Percentiles rank a stretch among this genome's conserved stretches.
Conservation (phyloP, 2,797 vertebrate genomes). For the Pangasius sanitwongsei region DNA sequence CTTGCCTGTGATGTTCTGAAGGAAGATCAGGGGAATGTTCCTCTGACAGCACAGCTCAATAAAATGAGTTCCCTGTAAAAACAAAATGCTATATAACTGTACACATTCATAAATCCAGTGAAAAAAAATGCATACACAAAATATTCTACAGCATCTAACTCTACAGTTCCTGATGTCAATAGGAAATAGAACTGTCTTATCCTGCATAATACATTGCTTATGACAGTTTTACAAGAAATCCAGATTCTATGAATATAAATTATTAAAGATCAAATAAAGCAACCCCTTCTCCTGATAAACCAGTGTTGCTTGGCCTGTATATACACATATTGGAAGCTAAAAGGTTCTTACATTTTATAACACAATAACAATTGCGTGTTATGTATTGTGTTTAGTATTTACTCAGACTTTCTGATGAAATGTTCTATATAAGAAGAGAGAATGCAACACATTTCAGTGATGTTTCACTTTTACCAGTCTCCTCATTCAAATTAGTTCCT, state of each 20-base stretch:
- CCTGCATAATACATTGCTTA: background rate
- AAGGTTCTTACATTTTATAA: background rate
- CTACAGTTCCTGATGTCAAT: background rate
- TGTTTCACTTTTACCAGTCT: background rate
- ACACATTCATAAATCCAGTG: background rate
- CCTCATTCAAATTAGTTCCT: background rate
- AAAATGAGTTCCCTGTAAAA: slow-evolving; percentile 90
- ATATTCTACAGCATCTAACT: background rate
- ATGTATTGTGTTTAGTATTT: background rate
- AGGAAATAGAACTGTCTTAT: background rate
- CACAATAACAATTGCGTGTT: background rate
- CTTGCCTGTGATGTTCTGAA: slow-evolving; percentile 96
- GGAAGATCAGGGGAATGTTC: slow-evolving; percentile 93
- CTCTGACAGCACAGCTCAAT: slow-evolving; percentile 95
- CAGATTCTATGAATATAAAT: background rate
- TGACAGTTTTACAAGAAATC: background rate
- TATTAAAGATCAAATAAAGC: background rate
- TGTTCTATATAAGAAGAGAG: background rate
- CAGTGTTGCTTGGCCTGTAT: background rate
- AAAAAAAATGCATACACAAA: background rate
- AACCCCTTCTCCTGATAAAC: background rate
- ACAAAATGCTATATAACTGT: slow-evolving; percentile 12
- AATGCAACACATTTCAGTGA: background rate
- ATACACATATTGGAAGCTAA: background rate
- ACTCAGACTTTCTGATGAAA: background rate